phyloP scores from a whole-genome alignment of 2,797 vertebrate species.

The Hirundo rustica region DNA sequence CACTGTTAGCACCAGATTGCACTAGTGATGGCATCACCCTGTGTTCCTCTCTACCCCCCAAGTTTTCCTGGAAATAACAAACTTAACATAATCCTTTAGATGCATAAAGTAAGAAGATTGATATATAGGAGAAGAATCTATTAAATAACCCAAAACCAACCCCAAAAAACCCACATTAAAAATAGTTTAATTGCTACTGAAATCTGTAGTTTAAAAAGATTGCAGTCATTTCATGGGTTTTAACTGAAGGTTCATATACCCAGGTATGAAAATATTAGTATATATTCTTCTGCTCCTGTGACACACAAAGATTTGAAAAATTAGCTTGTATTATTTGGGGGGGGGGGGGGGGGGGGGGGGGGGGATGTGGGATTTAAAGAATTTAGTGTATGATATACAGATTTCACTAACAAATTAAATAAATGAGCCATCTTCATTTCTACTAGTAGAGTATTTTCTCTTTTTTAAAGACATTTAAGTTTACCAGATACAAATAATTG shows the following conservation, averaged over 20 bases:
- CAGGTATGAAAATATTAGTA: not conserved
- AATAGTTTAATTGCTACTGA: not conserved
- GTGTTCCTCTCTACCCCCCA: too few relatives aligned
- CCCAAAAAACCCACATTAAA: not conserved
- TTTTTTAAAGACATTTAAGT: not conserved
- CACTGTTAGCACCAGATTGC: not conserved
- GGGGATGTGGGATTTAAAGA: not conserved
- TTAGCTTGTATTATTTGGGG: not conserved
- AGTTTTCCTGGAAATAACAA: not conserved
- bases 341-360: fast-evolving
- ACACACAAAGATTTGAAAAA: not conserved
- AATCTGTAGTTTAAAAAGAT: not conserved
- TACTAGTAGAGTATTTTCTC: not conserved
- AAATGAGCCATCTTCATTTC: not conserved
- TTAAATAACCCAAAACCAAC: not conserved
- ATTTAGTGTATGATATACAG: not conserved
- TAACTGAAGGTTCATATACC: not conserved
- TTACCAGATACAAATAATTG: not conserved
- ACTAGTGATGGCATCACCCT: too few relatives aligned
- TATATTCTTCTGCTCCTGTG: not conserved
- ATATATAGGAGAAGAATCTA: not conserved
- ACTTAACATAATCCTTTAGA: not conserved
- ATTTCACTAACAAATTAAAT: not conserved
- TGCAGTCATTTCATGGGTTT: not conserved
- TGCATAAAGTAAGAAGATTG: not conserved